These are phyloP conservation scores for Eumaeus atala DNA, from an alignment of 1,140 invertebrate species.

Conservation along the genomic window DNA sequence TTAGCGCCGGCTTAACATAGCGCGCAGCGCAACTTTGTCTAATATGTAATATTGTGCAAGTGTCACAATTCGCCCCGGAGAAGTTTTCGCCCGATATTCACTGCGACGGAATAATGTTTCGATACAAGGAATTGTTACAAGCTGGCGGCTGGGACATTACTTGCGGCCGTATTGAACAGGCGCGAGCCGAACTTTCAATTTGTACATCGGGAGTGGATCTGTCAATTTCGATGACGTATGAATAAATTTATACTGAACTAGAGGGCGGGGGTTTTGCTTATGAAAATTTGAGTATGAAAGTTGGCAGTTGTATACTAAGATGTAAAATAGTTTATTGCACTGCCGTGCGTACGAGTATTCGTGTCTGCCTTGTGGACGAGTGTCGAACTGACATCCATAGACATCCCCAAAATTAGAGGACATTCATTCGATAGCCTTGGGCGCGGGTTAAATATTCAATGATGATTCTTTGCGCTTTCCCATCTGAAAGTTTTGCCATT, in stretches of 20 bases:
- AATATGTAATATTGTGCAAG: constrained; percentile 9
- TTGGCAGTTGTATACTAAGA: neutral
- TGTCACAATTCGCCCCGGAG: neutral
- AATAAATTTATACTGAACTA: neutral
- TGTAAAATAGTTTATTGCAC: neutral
- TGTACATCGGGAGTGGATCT: constrained; percentile 2
- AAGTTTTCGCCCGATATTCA: constrained; percentile 17
- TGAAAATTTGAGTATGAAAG: neutral
- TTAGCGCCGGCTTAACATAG: constrained; percentile 2
- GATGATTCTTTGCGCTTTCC: neutral
- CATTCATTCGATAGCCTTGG: no score
- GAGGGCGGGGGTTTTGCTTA: neutral
- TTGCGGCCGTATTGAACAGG: no score
- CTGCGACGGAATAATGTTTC: constrained; percentile 4
- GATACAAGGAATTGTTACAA: constrained; percentile 7
- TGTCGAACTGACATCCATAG: no score
- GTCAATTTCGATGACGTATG: neutral
- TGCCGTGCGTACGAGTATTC: neutral
- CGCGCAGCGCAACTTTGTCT: neutral
- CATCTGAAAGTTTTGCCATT: no score
- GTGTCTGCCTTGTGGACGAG: neutral
- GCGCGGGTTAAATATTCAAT: no score
- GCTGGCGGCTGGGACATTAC: neutral
- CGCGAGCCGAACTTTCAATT: constrained; percentile 5
- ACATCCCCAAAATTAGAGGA: no score